These are phyloP conservation scores for Psix sp. DNA, from an alignment of 1,140 invertebrate species.

Conservation along the genomic window DNA sequence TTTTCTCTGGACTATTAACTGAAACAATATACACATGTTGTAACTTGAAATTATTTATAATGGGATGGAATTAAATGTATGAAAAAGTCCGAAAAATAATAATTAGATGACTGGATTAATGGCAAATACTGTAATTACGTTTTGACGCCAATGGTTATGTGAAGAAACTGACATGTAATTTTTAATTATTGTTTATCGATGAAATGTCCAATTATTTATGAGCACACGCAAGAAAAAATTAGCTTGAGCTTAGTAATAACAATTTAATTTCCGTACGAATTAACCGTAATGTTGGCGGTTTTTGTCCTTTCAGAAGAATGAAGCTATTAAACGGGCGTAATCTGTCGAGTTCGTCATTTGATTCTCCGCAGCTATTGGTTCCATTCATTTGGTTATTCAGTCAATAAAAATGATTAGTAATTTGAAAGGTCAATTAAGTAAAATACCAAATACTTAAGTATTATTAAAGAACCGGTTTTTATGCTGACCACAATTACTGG, in stretches of 20 bases:
- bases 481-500: conserved; percentile 22
- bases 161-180: too few species aligned
- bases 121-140: too few species aligned
- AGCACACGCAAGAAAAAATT: too few species aligned
- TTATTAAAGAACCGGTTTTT: conserved; percentile 33
- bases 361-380: conserved; percentile 27
- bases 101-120: too few species aligned
- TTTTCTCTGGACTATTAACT: conserved; percentile 4
- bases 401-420: conserved; percentile 59
- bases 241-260: too few species aligned
- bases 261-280: too few species aligned
- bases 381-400: conserved; percentile 16
- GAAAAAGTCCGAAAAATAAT: too few species aligned
- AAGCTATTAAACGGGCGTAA: not conserved
- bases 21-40: not conserved
- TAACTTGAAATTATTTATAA: conserved; percentile 12
- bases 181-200: too few species aligned
- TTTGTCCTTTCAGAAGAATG: too few species aligned
- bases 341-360: conserved; percentile 12
- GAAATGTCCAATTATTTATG: too few species aligned
- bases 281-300: too few species aligned
- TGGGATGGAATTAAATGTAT: not conserved
- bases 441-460: conserved; percentile 51
- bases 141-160: too few species aligned
- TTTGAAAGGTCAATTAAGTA: conserved; percentile 56